These are phyloP conservation scores for Physocephala rufipes DNA, from an alignment of 2,888 invertebrate species.

Conservation along the genomic window DNA sequence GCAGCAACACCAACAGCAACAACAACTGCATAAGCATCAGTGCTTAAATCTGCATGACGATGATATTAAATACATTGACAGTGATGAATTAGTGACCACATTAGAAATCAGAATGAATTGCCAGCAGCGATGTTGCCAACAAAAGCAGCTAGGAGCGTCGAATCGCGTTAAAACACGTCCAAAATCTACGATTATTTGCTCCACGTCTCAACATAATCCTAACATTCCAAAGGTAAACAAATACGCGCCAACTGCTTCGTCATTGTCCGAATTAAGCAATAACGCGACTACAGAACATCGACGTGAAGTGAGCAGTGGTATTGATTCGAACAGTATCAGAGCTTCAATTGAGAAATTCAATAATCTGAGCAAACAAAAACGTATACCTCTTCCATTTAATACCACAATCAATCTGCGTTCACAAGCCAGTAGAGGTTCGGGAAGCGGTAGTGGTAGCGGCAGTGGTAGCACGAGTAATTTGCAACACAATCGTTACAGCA, in stretches of 20 bases:
- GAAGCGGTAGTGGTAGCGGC: conserved; percentile 33
- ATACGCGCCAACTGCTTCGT: conserved; percentile 43
- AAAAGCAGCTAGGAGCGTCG: conserved; percentile 31
- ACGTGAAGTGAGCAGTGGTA: conserved; percentile 47
- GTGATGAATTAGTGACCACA: conserved; percentile 50
- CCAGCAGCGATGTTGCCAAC: conserved; percentile 38
- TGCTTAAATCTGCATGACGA: conserved; percentile 51
- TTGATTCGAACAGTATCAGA: conserved; percentile 60
- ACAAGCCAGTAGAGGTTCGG: conserved; percentile 1
- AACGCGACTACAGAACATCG: conserved; percentile 22
- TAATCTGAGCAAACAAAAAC: conserved; percentile 61
- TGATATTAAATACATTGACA: conserved; percentile 61
- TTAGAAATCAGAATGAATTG: conserved; percentile 35
- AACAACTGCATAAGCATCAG: conserved; percentile 44
- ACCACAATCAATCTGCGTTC: conserved; percentile 43
- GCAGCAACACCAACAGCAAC: conserved; percentile 43
- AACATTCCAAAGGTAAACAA: conserved; percentile 57
- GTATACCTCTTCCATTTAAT: conserved; percentile 47
- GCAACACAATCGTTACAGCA: conserved; percentile 54
- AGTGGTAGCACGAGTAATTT: conserved; percentile 60
- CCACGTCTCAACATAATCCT: conserved; percentile 48
- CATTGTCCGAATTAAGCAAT: conserved; percentile 14
- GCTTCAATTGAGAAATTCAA: conserved; percentile 64
- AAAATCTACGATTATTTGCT: conserved; percentile 57
- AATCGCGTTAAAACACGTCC: conserved; percentile 46